These are phyloP conservation scores for Ochotona curzoniae DNA, from an alignment of 2,113 vertebrate species.

Conservation along the genomic window DNA sequence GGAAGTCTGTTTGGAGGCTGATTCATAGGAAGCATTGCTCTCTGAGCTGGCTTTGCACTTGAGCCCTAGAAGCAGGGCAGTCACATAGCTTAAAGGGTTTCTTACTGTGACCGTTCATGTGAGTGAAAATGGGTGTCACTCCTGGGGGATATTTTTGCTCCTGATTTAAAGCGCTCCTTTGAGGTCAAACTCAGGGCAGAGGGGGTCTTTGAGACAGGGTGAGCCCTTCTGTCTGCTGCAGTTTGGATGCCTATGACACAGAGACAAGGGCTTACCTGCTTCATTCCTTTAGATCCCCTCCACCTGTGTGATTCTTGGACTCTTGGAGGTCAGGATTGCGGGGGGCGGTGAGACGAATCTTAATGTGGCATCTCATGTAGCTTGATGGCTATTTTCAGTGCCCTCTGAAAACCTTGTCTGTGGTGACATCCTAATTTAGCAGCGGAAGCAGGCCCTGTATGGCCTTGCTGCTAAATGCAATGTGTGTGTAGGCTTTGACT, in stretches of 20 bases:
- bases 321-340: not conserved
- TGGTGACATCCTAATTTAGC: not conserved
- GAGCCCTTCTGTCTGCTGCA: not conserved
- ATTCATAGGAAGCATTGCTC: not conserved
- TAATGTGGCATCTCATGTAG: not conserved
- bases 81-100: conserved; percentile 1
- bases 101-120: not conserved
- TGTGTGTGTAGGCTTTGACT: not conserved
- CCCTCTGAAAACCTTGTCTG: not conserved
- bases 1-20: not conserved
- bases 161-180: conserved; percentile 35
- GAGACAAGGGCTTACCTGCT: not conserved
- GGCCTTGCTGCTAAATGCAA: not conserved
- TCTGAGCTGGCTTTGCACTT: not conserved
- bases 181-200: not conserved
- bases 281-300: not conserved
- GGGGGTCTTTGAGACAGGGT: not conserved
- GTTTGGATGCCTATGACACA: not conserved
- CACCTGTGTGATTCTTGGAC: not conserved
- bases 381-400: not conserved
- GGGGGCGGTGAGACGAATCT: not conserved
- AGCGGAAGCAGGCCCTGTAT: not conserved
- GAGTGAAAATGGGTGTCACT: not conserved
- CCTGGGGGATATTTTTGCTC: conserved; percentile 1
- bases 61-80: not conserved